Percentiles rank a stretch among this genome's conserved stretches.
phyloP scores from a whole-genome alignment of 2,797 vertebrate genomes.

The Sternotherus odoratus region DNA sequence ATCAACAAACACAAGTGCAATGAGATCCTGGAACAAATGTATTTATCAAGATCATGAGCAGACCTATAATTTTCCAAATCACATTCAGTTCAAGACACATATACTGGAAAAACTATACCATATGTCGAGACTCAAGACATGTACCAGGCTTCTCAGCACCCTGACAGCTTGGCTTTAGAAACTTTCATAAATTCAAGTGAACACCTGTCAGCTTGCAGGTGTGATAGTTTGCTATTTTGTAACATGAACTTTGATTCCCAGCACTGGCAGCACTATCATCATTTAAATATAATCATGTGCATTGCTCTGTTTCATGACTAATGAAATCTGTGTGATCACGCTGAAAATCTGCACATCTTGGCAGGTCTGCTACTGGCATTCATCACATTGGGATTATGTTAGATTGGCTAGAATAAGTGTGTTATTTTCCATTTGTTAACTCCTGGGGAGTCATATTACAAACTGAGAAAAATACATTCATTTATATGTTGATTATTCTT shows the following conservation, averaged over 20 bases:
- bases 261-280: conserved; percentile 42
- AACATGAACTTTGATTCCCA: conserved; percentile 48
- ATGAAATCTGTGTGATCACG: conserved; percentile 51
- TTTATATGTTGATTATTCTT: conserved; percentile 70
- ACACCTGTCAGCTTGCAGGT: conserved; percentile 67
- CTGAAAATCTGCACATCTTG: conserved; percentile 28
- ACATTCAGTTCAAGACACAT: conserved; percentile 64
- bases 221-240: conserved; percentile 51
- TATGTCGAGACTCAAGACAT: conserved; percentile 63
- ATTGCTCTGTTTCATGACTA: conserved; percentile 66
- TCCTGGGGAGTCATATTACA: conserved; percentile 67
- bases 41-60: conserved; percentile 76
- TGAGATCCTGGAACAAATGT: conserved; percentile 75
- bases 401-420: conserved; percentile 71
- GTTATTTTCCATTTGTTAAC: conserved; percentile 80
- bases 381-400: conserved; percentile 71
- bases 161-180: conserved; percentile 63
- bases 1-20: conserved; percentile 66
- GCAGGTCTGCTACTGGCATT: conserved; percentile 66
- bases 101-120: conserved; percentile 60
- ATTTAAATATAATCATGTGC: not conserved
- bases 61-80: conserved; percentile 75
- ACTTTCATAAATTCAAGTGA: conserved; percentile 69
- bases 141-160: conserved; percentile 68
- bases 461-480: conserved; percentile 71